Evolutionary conservation across 2,113 vertebrate species (phyloP).

Genomic region (Clarias gariepinus): DNA sequence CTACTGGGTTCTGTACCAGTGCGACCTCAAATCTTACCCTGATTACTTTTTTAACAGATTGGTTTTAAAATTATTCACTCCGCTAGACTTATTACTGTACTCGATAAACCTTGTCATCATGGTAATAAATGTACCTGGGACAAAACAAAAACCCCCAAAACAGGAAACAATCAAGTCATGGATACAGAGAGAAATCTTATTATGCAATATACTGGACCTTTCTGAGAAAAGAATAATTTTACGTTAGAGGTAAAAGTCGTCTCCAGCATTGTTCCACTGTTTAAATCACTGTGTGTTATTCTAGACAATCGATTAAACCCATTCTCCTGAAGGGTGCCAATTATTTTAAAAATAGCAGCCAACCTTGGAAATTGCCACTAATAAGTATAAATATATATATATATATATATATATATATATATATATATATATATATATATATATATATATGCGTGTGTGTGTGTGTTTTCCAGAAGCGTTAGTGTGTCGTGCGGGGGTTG

Average conservation of each 20-base stretch:
- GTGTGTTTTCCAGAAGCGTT: slow-evolving; percentile 61
- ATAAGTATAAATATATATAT: slow-evolving; percentile 47
- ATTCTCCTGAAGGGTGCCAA: slow-evolving; percentile 1
- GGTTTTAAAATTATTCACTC: background rate
- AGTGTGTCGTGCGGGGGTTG: slow-evolving; percentile 72
- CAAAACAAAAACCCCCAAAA: background rate
- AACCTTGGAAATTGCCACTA: slow-evolving; percentile 15
- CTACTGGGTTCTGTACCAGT: background rate
- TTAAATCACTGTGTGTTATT: background rate
- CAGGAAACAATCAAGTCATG: background rate
- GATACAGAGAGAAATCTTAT: background rate
- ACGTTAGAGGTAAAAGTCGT: background rate
- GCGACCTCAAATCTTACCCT: background rate
- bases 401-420: slow-evolving; percentile 29
- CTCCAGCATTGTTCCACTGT: background rate
- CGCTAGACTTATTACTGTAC: background rate
- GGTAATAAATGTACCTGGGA: background rate
- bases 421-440: slow-evolving; percentile 48
- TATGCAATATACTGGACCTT: background rate
- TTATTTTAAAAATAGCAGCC: background rate
- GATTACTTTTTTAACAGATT: background rate
- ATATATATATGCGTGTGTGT: slow-evolving; percentile 24
- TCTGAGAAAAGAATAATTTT: background rate
- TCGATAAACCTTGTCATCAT: background rate
- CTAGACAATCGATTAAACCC: background rate